Percentiles rank a stretch among this genome's conserved stretches.
These are phyloP conservation scores for Euphydryas editha DNA, from an alignment of 2,888 invertebrate genomes.

Conservation along the genomic window DNA sequence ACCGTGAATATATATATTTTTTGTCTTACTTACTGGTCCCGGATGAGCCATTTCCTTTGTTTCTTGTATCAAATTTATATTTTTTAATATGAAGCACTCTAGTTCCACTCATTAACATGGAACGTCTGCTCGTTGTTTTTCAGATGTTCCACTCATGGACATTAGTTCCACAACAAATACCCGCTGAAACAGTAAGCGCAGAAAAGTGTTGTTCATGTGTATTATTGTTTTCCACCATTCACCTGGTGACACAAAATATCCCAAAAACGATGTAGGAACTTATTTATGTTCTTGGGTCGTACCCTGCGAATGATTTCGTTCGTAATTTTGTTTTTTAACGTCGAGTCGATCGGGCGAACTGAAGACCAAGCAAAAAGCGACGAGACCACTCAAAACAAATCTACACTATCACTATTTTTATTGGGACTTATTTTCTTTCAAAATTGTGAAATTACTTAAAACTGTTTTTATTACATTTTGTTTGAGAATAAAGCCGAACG, in stretches of 20 bases:
- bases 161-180: conserved; percentile 79
- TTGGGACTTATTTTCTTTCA: conserved; percentile 62
- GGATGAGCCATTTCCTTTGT: conserved; percentile 2
- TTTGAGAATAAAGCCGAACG: conserved; percentile 78
- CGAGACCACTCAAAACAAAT: conserved; percentile 68
- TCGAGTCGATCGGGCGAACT: conserved; percentile 35
- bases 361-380: conserved; percentile 46
- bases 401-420: conserved; percentile 65
- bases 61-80: conserved; percentile 4
- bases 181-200: conserved; percentile 82
- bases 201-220: conserved; percentile 79
- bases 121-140: conserved; percentile 80
- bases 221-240: conserved; percentile 77
- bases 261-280: conserved; percentile 49
- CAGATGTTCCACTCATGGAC: conserved; percentile 82
- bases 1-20: not conserved
- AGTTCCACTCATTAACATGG: conserved; percentile 74
- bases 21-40: conserved; percentile 8
- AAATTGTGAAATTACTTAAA: conserved; percentile 67
- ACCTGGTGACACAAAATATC: conserved; percentile 67
- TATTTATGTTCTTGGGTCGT: conserved; percentile 57
- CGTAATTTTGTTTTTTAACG: conserved; percentile 53
- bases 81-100: conserved; percentile 51
- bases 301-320: conserved; percentile 56
- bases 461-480: conserved; percentile 60